Evolutionary conservation across 2,113 vertebrate genomes (phyloP).

Genomic region (Pycnonotus jocosus): DNA sequence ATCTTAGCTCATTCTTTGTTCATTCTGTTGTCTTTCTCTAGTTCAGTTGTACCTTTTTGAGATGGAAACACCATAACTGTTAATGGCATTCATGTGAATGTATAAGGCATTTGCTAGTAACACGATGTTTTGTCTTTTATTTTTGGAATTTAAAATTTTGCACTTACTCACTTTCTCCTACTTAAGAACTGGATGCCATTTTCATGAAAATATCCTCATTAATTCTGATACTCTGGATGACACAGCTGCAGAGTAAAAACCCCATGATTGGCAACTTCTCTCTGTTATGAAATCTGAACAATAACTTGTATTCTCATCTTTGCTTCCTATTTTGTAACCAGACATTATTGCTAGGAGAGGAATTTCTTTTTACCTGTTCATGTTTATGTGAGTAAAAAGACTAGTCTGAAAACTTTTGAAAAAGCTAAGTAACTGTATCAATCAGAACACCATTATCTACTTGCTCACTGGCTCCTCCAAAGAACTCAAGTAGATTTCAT

Average conservation of each 20-base stretch:
- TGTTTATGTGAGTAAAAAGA: not conserved
- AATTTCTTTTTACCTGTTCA: not conserved
- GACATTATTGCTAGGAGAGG: not conserved
- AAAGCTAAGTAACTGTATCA: not conserved
- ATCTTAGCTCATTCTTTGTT: not conserved
- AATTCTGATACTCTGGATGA: not conserved
- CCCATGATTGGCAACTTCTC: not conserved
- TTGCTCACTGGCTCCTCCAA: not conserved
- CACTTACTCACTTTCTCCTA: not conserved
- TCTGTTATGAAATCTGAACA: not conserved
- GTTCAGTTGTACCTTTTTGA: not conserved
- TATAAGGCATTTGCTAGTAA: not conserved
- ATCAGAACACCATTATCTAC: not conserved
- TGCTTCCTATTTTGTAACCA: not conserved
- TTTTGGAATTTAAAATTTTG: not conserved
- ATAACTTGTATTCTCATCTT: not conserved
- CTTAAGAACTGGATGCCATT: not conserved
- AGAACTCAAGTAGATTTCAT: not conserved
- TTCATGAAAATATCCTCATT: not conserved
- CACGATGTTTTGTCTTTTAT: not conserved
- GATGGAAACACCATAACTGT: not conserved
- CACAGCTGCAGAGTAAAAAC: not conserved
- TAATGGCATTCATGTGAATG: not conserved
- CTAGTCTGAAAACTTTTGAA: not conserved
- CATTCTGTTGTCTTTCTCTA: not conserved